phyloP scores from a whole-genome alignment of 35 echinoderm and acorn worm genomes.

The Eucidaris tribuloides region DNA sequence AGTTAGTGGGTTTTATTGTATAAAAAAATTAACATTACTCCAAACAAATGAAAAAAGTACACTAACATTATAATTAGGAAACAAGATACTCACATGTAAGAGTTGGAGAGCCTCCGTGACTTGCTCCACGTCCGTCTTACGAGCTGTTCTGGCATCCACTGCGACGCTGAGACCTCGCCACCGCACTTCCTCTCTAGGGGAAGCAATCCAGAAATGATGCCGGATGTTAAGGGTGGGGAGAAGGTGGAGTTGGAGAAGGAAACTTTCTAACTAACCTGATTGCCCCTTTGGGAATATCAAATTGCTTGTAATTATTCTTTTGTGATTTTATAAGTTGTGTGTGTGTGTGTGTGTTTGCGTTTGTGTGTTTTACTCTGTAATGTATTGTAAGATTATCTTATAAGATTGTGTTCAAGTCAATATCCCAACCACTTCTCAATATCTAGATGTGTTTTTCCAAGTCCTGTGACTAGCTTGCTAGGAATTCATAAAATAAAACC shows the following conservation, averaged over 20 bases:
- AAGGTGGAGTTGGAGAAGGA: background rate
- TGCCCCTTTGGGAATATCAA: background rate
- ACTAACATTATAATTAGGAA: background rate
- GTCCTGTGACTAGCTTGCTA: background rate
- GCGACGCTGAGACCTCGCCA: slow-evolving; percentile 50
- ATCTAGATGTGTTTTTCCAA: background rate
- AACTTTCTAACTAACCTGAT: background rate
- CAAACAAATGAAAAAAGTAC: too few species aligned
- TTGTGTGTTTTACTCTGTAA: background rate
- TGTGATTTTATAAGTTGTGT: background rate
- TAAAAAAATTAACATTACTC: too few species aligned
- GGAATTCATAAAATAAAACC: too few species aligned
- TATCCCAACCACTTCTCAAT: background rate
- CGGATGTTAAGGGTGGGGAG: slow-evolving; percentile 9
- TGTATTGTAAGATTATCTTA: background rate
- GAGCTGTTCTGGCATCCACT: slow-evolving; percentile 64
- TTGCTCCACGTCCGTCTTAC: slow-evolving; percentile 48
- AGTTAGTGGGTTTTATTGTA: too few species aligned
- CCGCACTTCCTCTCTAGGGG: slow-evolving; percentile 60
- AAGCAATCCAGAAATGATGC: background rate
- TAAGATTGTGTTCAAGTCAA: background rate
- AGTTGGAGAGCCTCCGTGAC: slow-evolving; percentile 55
- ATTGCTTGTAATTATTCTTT: background rate
- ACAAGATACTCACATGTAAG: slow-evolving; percentile 50
- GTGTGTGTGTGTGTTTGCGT: background rate